Base-by-base conservation (phyloP, 2,113 vertebrate genomes). In the Carollia perspicillata region DNA sequence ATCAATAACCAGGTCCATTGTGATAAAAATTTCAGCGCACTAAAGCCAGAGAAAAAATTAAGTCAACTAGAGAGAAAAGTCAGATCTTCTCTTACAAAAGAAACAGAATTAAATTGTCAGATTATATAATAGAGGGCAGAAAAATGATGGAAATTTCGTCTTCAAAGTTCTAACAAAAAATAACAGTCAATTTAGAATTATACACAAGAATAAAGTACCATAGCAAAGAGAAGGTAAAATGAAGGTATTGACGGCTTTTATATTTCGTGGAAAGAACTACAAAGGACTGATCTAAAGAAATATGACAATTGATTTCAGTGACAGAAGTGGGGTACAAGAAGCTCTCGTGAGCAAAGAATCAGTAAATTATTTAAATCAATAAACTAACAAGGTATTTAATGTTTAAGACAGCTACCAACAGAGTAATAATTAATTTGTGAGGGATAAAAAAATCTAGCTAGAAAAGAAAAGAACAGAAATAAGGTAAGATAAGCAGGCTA, bases 141-240 rank as follows among this genome's bases (percentile, higher is more conserved):
- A 95, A 94, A 89, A 44, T 35, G 20, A 79, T n/a, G 17, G 23
- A 93, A 69, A 93, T 72, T 80, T 72, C 93, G 30, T 72, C 68
- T 85, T 90, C 69, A 83, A 66, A 89, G 28, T 53, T 5, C 9
- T 81, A 92, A 78, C 35, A 51, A 84, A 90, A 90, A 92, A 33
- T 60, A 77, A 40, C 28, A 85, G 13, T 18, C 53, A 84, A 17
- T 71, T 3, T 44, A 92, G 53, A 83, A 77, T 83, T 78, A 72
- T 12, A 60, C 10, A 28, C 14, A 74, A 12, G 44, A 53, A 93
- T 81, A 58, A 86, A 86, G 60, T 74, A 89, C 51, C 28, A 22
- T 30, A 89, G 30, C 30, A 65, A 80, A 89, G 23, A 69, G 81
- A 90, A 89, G 2, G 18, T 95, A 6, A 81, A 79, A 71, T 51